Evolutionary conservation across 2,113 vertebrate genomes (phyloP).

Genomic region (Myotis lucifugus): DNA sequence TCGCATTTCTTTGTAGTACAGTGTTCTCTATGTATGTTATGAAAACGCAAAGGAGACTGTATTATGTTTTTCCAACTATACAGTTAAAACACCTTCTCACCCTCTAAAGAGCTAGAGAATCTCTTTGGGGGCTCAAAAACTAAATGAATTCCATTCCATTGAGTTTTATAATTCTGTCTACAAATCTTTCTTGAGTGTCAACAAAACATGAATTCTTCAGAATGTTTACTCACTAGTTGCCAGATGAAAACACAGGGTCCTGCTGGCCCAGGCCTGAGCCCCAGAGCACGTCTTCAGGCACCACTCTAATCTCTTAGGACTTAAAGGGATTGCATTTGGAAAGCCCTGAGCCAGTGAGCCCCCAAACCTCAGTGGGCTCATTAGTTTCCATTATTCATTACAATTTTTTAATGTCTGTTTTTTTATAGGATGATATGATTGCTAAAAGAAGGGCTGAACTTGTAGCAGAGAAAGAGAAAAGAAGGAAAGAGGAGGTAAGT

Average conservation of each 20-base stretch:
- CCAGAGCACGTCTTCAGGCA: background rate
- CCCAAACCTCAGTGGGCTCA: background rate
- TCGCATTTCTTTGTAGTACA: background rate
- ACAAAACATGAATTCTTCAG: background rate
- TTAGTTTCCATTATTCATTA: background rate
- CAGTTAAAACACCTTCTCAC: background rate
- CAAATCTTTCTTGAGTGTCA: background rate
- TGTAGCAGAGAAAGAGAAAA: conserved; percentile 81
- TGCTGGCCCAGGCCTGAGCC: background rate
- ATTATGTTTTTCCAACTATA: background rate
- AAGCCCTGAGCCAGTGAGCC: background rate
- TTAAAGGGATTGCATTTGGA: background rate
- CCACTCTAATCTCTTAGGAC: background rate
- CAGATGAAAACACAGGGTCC: background rate
- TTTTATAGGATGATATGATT: conserved; percentile 87
- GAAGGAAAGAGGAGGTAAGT: conserved; percentile 81
- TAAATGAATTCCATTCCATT: background rate
- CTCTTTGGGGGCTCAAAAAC: background rate
- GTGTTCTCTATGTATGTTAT: background rate
- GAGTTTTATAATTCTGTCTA: background rate
- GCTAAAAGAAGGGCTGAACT: conserved; percentile 91
- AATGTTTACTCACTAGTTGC: background rate
- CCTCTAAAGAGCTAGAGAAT: background rate
- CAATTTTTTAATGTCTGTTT: conserved; percentile 49
- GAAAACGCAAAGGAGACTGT: background rate